Conservation (phyloP, 2,113 vertebrate species). For the Aepyceros melampus region DNA sequence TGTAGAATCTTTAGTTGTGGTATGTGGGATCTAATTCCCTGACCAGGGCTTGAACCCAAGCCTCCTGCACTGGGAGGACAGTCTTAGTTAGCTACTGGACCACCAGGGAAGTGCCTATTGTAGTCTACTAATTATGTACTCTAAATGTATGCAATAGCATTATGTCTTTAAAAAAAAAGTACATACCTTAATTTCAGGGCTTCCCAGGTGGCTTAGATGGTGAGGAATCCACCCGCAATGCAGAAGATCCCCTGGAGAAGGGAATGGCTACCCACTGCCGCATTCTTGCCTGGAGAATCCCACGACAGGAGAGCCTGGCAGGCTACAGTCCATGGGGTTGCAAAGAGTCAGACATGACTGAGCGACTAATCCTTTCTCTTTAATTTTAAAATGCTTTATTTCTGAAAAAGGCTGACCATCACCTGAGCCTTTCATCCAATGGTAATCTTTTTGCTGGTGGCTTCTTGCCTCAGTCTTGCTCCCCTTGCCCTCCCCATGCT, state of each 20-base stretch:
- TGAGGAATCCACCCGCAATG: neutral
- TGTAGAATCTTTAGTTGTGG: neutral
- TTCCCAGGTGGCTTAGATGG: neutral
- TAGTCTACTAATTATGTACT: neutral
- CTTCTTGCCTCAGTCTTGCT: neutral
- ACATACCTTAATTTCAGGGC: neutral
- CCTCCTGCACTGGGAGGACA: neutral
- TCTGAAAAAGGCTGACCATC: neutral
- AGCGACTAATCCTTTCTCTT: neutral
- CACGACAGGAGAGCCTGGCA: neutral
- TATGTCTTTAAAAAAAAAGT: neutral
- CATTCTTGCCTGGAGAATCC: neutral
- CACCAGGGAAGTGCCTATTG: rapidly evolving
- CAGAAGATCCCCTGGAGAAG: neutral
- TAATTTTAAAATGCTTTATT: neutral
- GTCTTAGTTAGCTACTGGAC: neutral
- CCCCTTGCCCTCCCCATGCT: neutral
- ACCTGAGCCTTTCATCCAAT: neutral
- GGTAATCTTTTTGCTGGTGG: neutral
- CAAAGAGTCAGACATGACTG: neutral
- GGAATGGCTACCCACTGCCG: neutral
- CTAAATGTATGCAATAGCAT: neutral
- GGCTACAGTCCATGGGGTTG: neutral
- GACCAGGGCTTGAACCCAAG: neutral
- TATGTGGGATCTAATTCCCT: neutral